Percentiles rank a stretch among this genome's conserved stretches.
phyloP scores from a whole-genome alignment of 1,140 invertebrate genomes.

The Diabrotica undecimpunctata region DNA sequence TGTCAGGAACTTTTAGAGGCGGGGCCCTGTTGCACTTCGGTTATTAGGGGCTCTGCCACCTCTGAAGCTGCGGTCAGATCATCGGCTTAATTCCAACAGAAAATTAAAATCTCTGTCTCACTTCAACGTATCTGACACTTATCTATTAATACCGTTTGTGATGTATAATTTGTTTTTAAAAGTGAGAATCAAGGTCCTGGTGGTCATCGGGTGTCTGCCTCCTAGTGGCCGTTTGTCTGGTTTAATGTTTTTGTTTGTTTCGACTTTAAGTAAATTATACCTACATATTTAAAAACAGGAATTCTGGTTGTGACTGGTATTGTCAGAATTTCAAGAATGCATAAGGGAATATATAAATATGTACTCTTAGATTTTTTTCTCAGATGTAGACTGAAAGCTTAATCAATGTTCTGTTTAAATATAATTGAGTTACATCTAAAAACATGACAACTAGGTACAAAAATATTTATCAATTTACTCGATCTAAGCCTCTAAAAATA shows the following conservation, averaged over 20 bases:
- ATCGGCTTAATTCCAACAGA: not conserved
- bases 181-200: not conserved
- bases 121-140: not conserved
- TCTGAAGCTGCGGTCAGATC: not conserved
- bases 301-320: not conserved
- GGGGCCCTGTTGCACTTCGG: slow-evolving; percentile 9
- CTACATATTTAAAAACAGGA: not conserved
- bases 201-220: not conserved
- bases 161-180: too few species aligned
- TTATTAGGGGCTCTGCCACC: slow-evolving; percentile 9
- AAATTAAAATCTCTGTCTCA: not conserved
- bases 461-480: too few species aligned
- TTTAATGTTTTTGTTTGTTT: not conserved
- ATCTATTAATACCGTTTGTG: not conserved
- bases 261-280: not conserved
- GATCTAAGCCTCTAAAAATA: too few species aligned
- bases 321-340: too few species aligned
- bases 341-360: too few species aligned
- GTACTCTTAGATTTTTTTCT: too few species aligned
- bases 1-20: slow-evolving; percentile 20
- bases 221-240: not conserved
- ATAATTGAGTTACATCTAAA: too few species aligned
- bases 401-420: too few species aligned
- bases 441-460: too few species aligned
- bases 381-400: too few species aligned